These are phyloP conservation scores for Lepidostoma basale DNA, from an alignment of 1,140 invertebrate genomes.

Conservation along the genomic window DNA sequence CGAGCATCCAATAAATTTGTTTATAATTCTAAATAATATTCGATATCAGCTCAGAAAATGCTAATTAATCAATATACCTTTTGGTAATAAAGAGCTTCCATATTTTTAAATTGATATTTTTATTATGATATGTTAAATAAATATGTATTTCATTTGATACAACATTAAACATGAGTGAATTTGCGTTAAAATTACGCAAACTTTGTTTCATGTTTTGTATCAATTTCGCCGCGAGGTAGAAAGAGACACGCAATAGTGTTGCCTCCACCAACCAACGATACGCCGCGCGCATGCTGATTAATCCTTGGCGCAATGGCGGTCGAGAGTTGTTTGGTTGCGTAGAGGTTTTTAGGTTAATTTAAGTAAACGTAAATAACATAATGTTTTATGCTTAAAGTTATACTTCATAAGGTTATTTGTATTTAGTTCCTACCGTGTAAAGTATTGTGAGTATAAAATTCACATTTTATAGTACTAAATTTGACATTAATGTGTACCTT, in stretches of 20 bases:
- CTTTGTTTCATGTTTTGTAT: background rate
- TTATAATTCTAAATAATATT: background rate
- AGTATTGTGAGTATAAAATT: slow-evolving; percentile 34
- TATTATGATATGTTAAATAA: background rate
- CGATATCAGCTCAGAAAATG: too few species aligned
- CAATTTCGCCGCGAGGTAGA: background rate
- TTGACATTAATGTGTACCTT: background rate
- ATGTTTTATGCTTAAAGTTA: slow-evolving; percentile 1
- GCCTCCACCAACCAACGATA: background rate
- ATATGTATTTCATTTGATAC: background rate
- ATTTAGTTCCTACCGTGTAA: slow-evolving; percentile 20
- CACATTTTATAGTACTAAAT: background rate
- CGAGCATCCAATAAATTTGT: background rate
- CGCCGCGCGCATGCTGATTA: slow-evolving; percentile 27
- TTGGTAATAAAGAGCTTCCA: too few species aligned
- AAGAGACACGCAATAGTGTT: slow-evolving; percentile 23
- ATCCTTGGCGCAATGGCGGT: slow-evolving; percentile 32
- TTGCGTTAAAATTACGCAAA: slow-evolving; percentile 1
- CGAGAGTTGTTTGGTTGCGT: slow-evolving; percentile 31
- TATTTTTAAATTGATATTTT: background rate
- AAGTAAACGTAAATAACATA: slow-evolving; percentile 32
- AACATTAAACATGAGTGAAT: slow-evolving; percentile 18
- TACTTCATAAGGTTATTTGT: background rate
- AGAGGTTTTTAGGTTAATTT: slow-evolving; percentile 29
- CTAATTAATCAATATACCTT: too few species aligned